A percentile compares a stretch with the other conserved stretches of the same genome.
These are phyloP conservation scores for Apocrypta bakeri DNA, from an alignment of 1,140 invertebrate species.

Conservation along the genomic window DNA sequence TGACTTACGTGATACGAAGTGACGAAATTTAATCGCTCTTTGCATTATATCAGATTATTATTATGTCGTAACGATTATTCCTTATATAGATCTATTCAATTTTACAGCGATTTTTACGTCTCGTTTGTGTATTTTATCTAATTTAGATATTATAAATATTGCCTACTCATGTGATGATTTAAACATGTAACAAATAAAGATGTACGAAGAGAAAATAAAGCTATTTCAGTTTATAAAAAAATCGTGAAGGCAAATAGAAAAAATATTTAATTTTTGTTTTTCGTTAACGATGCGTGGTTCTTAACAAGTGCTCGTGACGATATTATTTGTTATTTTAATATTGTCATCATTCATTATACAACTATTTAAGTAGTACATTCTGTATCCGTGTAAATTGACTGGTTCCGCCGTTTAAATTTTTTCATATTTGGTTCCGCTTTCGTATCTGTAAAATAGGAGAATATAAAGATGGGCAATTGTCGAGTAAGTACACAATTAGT, in stretches of 20 bases:
- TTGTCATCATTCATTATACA: background rate
- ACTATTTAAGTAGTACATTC: constrained; percentile 27
- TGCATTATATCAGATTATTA: background rate
- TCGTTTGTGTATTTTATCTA: background rate
- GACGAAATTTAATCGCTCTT: too few species aligned
- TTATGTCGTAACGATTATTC: background rate
- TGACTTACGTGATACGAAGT: background rate
- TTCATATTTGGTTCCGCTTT: constrained; percentile 60
- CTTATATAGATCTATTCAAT: background rate
- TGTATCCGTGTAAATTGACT: constrained; percentile 64
- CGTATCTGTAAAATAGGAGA: constrained; percentile 45
- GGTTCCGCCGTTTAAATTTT: constrained; percentile 69
- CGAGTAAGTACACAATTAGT: constrained; percentile 43
- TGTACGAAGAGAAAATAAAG: background rate
- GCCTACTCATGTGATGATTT: background rate
- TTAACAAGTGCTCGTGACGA: background rate
- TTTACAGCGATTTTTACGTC: background rate
- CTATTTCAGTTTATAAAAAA: too few species aligned
- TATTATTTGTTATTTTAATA: background rate
- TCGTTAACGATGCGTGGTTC: background rate
- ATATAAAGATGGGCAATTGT: background rate
- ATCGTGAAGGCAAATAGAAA: background rate
- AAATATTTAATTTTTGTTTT: background rate
- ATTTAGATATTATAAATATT: background rate
- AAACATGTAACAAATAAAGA: background rate